phyloP scores from a whole-genome alignment of 2,888 invertebrate species.

The Aleiodes leptofemur region DNA sequence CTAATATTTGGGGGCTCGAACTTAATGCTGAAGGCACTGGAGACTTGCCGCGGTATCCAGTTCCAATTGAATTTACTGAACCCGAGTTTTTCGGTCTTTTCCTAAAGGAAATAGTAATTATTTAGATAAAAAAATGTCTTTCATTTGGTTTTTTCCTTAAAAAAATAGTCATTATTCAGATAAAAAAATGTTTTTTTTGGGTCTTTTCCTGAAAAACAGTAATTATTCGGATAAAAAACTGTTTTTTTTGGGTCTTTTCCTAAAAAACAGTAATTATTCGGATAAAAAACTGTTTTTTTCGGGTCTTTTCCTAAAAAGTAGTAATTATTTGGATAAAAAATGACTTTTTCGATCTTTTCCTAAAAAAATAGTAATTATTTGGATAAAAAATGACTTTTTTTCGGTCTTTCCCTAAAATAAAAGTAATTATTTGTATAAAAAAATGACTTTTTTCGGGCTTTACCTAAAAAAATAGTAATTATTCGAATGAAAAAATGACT shows the following conservation, averaged over 20 bases:
- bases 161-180: neutral
- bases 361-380: constrained; percentile 47
- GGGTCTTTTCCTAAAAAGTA: too few species aligned
- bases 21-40: constrained; percentile 69
- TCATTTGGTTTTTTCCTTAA: too few species aligned
- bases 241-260: too few species aligned
- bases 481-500: constrained; percentile 2
- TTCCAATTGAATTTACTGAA: constrained; percentile 71
- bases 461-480: neutral
- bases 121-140: neutral
- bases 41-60: constrained; percentile 71
- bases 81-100: constrained; percentile 69
- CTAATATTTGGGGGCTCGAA: constrained; percentile 76
- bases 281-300: too few species aligned
- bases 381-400: neutral
- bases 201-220: too few species aligned
- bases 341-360: constrained; percentile 70
- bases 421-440: neutral
- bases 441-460: neutral
- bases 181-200: constrained; percentile 5
- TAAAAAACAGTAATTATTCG: too few species aligned
- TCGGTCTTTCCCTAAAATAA: too few species aligned
- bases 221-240: too few species aligned
- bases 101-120: constrained; percentile 55
- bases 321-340: too few species aligned